phyloP scores from a whole-genome alignment of 2,888 invertebrate genomes.

The Epirrhoe tristata region DNA sequence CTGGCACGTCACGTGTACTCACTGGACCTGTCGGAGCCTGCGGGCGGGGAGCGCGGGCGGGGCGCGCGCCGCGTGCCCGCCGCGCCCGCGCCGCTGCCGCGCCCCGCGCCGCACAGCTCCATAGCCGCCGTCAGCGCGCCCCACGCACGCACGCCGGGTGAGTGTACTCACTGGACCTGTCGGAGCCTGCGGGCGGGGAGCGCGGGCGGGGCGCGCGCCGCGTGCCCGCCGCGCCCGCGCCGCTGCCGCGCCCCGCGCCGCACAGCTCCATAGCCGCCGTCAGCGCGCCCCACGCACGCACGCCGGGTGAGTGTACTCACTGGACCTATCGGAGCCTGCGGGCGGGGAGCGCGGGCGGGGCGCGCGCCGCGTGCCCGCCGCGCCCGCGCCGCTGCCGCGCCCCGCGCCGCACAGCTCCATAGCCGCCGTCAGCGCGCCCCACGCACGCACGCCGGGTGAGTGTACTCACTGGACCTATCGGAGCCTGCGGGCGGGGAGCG shows the following conservation, averaged over 20 bases:
- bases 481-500: constrained; percentile 88
- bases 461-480: constrained; percentile 95
- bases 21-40: constrained; percentile 94
- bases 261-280: constrained; percentile 46
- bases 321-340: constrained; percentile 94
- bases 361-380: constrained; percentile 44
- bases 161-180: constrained; percentile 94
- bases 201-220: constrained; percentile 47
- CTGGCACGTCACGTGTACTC: constrained; percentile 97
- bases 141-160: constrained; percentile 53
- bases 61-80: constrained; percentile 45
- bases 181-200: constrained; percentile 89
- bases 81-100: constrained; percentile 55
- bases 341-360: constrained; percentile 74
- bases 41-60: constrained; percentile 80
- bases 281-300: constrained; percentile 47
- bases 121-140: constrained; percentile 41
- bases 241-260: constrained; percentile 57
- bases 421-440: constrained; percentile 41
- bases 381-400: constrained; percentile 56
- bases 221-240: constrained; percentile 49
- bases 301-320: constrained; percentile 86
- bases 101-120: constrained; percentile 54
- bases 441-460: constrained; percentile 52
- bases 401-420: constrained; percentile 52